Base-by-base conservation (phyloP, 2,113 vertebrate species). In the Gulo gulo region DNA sequence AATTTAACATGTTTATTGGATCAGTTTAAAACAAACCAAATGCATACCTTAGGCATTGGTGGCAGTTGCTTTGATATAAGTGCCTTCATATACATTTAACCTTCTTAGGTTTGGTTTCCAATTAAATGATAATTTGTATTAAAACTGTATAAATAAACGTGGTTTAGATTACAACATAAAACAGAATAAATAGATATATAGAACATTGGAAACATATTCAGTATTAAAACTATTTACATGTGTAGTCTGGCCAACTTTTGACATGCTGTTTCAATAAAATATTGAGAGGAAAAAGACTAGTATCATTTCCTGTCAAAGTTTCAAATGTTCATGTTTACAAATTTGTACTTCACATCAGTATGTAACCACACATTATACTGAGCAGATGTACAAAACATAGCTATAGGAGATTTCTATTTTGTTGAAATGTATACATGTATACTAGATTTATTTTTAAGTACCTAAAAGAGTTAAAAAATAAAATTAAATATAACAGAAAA, bases 311-410 rank as follows among this genome's bases (percentile, higher is more conserved):
- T 98, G 88, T 97, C 89, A 96, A 91, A 92, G 98, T 97, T 98
- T 98, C 98, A 97, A 98, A 98, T 96, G 96, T 97, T 98, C 97
- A 36, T 99, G 98, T 99, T 99, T 99, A 99, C 98, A 98, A 99
- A 98, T 99, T 99, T 99, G 98, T 98, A 98, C 98, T 97, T 98
- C 97, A 98, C 98, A 98, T 98, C 99, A 98, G 98, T 99, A 98
- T 95, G 97, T 98, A 99, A 98, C 98, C 97, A 98, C 73, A 39
- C 52, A 0, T 97, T 83, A 99, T 98, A 98, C 98, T 98, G 96
- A 98, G 57, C 98, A 99, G 98, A 98, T 98, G 98, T 59, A 82
- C 0, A 91, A 1, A 11, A 29, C 29, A 61, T 67, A 97, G 85
- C 96, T 95, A 96, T 76, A 61, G 71, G 95, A 76, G 79, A 91